Percentiles rank a stretch among this genome's conserved stretches.
phyloP scores from a whole-genome alignment of 2,888 invertebrate species.

The Galeopsomyia nigrocyanea region DNA sequence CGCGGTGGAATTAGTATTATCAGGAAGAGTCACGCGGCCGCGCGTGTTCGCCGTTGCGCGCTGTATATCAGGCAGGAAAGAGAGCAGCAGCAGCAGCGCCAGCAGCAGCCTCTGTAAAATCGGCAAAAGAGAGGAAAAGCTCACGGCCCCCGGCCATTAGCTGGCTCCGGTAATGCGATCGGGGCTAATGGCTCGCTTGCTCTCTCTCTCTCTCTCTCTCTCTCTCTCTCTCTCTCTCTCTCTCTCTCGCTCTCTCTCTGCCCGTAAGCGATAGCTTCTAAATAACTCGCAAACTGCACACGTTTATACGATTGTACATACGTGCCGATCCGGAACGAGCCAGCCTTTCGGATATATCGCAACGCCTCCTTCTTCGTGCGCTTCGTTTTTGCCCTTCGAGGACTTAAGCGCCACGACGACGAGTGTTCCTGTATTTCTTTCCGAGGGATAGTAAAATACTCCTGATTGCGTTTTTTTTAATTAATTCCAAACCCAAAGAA shows the following conservation, averaged over 20 bases:
- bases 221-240: slow-evolving; percentile 34
- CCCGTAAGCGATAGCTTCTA: slow-evolving; percentile 56
- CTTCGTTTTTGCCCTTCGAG: slow-evolving; percentile 9
- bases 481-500: no score
- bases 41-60: background rate
- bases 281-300: slow-evolving; percentile 59
- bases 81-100: slow-evolving; percentile 40
- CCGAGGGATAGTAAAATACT: slow-evolving; percentile 45
- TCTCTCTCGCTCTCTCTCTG: slow-evolving; percentile 13
- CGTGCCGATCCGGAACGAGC: slow-evolving; percentile 46
- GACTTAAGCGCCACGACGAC: no score
- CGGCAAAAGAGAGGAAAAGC: slow-evolving; percentile 45
- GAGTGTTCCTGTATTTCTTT: background rate
- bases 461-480: background rate
- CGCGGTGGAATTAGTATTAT: slow-evolving; percentile 43
- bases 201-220: background rate
- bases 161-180: slow-evolving; percentile 59
- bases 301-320: slow-evolving; percentile 49
- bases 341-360: slow-evolving; percentile 54
- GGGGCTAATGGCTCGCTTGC: slow-evolving; percentile 57
- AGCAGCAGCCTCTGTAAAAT: slow-evolving; percentile 22
- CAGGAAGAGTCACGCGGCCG: slow-evolving; percentile 44
- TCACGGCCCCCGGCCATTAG: slow-evolving; percentile 51
- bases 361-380: background rate
- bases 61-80: slow-evolving; percentile 28